phyloP scores from a whole-genome alignment of 2,113 vertebrate genomes.

The Anolis carolinensis region DNA sequence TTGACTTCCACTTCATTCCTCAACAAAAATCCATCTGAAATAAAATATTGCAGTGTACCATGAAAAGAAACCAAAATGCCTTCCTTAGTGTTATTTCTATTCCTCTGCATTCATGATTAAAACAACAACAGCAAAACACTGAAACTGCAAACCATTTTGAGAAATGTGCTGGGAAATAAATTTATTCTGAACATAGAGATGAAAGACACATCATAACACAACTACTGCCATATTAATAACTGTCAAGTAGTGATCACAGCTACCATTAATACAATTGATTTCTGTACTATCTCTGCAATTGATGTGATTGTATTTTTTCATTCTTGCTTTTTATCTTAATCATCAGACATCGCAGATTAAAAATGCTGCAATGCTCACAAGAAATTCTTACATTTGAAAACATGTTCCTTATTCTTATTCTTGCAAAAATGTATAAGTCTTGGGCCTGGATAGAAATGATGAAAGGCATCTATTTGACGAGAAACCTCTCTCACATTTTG shows the following conservation, averaged over 20 bases:
- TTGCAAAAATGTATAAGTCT: neutral
- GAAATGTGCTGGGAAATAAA: no score
- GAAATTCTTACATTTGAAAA: neutral
- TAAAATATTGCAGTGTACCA: no score
- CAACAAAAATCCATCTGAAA: no score
- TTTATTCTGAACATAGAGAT: neutral
- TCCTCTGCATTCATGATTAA: no score
- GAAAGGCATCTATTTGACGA: conserved; percentile 1
- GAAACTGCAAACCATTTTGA: no score
- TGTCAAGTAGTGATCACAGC: neutral
- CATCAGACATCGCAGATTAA: neutral
- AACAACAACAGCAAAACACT: no score
- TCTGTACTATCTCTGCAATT: neutral
- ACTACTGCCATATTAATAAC: neutral
- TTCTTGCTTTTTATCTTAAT: neutral
- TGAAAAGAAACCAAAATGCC: neutral
- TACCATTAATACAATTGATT: neutral
- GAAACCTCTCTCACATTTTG: neutral
- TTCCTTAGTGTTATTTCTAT: neutral
- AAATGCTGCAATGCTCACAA: neutral
- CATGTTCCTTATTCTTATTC: neutral
- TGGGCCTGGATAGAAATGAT: neutral
- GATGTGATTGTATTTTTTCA: neutral
- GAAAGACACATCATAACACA: neutral
- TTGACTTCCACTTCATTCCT: no score